phyloP scores from a whole-genome alignment of 2,797 vertebrate genomes.

The Sandelia bainsii region DNA sequence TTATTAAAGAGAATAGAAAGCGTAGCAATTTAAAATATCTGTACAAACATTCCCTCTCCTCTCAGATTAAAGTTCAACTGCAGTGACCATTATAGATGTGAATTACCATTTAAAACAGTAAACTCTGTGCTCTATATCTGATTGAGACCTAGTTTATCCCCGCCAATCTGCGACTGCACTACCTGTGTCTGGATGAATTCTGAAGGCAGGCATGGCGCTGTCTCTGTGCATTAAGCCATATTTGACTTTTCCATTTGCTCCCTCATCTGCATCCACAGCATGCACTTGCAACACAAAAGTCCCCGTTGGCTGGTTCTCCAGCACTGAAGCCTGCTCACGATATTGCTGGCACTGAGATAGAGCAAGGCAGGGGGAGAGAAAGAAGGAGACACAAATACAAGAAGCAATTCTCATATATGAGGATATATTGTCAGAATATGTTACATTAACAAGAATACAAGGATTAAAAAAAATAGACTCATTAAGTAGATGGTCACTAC shows the following conservation, averaged over 20 bases:
- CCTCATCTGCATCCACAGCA: slow-evolving; percentile 92
- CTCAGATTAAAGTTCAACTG: slow-evolving; percentile 21
- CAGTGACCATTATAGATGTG: slow-evolving; percentile 20
- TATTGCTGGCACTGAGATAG: slow-evolving; percentile 88
- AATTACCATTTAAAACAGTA: slow-evolving; percentile 35
- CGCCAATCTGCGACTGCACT: slow-evolving; percentile 54
- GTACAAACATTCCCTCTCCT: slow-evolving; percentile 25
- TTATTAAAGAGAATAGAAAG: slow-evolving; percentile 5
- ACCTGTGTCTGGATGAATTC: slow-evolving; percentile 93
- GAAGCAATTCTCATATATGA: slow-evolving; percentile 20
- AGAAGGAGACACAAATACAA: slow-evolving; percentile 43
- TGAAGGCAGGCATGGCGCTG: slow-evolving; percentile 89
- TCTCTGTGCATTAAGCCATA: slow-evolving; percentile 93
- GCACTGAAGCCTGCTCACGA: slow-evolving; percentile 87
- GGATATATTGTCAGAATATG: slow-evolving; percentile 18
- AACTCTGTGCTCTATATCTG: slow-evolving; percentile 28
- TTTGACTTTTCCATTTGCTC: slow-evolving; percentile 91
- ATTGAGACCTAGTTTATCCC: slow-evolving; percentile 48
- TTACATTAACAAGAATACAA: slow-evolving; percentile 52
- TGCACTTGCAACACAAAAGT: slow-evolving; percentile 91
- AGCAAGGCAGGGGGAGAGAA: slow-evolving; percentile 1
- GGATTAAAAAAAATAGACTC: slow-evolving; percentile 63
- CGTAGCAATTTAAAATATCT: slow-evolving; percentile 11
- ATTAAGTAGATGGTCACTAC: slow-evolving; percentile 59
- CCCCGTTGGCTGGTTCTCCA: slow-evolving; percentile 92